These are phyloP conservation scores for Cybosia mesomella DNA, from an alignment of 2,888 invertebrate genomes.

Conservation along the genomic window DNA sequence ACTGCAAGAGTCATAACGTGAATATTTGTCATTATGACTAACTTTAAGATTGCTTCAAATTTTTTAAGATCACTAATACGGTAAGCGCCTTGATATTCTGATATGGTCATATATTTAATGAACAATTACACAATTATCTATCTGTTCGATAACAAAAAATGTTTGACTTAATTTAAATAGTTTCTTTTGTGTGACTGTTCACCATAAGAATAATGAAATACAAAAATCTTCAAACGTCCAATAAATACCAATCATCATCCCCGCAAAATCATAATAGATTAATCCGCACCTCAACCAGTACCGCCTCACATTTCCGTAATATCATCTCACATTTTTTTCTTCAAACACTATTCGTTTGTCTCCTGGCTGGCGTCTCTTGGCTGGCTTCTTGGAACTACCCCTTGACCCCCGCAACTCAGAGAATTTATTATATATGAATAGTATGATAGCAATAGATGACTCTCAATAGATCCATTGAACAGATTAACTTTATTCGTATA, in stretches of 20 bases:
- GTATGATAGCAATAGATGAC: background rate
- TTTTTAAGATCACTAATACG: background rate
- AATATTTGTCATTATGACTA: constrained; percentile 1
- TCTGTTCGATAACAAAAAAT: background rate
- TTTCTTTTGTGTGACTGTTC: background rate
- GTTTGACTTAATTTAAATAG: background rate
- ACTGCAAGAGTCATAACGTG: background rate
- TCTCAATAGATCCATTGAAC: too few species aligned
- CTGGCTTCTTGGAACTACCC: too few species aligned
- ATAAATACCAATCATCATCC: background rate
- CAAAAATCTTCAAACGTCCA: background rate
- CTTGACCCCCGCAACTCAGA: too few species aligned
- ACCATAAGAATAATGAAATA: constrained; percentile 14
- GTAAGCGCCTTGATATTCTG: constrained; percentile 8
- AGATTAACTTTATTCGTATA: too few species aligned
- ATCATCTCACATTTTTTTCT: background rate
- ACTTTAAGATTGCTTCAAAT: constrained; percentile 1
- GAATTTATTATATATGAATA: background rate
- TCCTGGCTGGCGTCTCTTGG: too few species aligned
- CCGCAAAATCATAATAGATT: too few species aligned
- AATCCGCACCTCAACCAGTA: background rate
- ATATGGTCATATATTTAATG: constrained; percentile 11
- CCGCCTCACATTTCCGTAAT: background rate
- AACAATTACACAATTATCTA: background rate
- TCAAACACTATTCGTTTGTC: too few species aligned